Evolutionary conservation across 2,797 vertebrate genomes (phyloP), one percentile per base, ranked within the genome.

Genomic region (Pseudocheirus occidentalis): DNA sequence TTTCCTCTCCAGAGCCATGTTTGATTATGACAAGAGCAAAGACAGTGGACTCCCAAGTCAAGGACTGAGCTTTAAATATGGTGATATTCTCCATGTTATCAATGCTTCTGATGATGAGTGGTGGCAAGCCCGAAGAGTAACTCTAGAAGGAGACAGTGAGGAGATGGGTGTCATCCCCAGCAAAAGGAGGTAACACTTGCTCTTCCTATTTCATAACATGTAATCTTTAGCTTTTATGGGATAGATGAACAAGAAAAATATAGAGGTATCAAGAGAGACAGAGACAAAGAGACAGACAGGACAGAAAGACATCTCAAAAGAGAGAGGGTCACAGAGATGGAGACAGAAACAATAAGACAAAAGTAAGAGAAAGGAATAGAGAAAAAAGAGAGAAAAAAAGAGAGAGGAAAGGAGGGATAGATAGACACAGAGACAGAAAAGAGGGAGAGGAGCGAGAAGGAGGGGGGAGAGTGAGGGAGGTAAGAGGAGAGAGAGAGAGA

Each of bases 81-180:
- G 99, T 95, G 99, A 99, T 97, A 99, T 99, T 97, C 99, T 99
- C 91, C 99, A 99, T 0, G 99, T 99, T 91, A 99, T 99, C 99
- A 99, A 99, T 0, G 99, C 99, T 91, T 99, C 99, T 0, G 99
- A 99, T 5, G 99, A 99, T 18, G 99, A 99, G 95, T 99, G 99
- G 99, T 99, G 99, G 99, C 99, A 99, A 98, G 99, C 99, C 0
- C 99, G 99, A 46, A 99, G 99, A 50, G 99, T 99, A 92, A 99
- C 99, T 4, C 98, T 99, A 24, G 99, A 99, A 12, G 99, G 99
- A 5, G 99, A 99, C 99, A 99, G 99, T 0, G 99, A 99, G 95
- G 99, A 99, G 97, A 99, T 99, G 99, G 99, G 99, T 0, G 99
- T 99, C 93, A 99, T 99, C 97, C 99, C 99, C 98, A 99, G 99